Evolutionary conservation across 2,113 vertebrate genomes (phyloP).

Genomic region (Takifugu flavidus): DNA sequence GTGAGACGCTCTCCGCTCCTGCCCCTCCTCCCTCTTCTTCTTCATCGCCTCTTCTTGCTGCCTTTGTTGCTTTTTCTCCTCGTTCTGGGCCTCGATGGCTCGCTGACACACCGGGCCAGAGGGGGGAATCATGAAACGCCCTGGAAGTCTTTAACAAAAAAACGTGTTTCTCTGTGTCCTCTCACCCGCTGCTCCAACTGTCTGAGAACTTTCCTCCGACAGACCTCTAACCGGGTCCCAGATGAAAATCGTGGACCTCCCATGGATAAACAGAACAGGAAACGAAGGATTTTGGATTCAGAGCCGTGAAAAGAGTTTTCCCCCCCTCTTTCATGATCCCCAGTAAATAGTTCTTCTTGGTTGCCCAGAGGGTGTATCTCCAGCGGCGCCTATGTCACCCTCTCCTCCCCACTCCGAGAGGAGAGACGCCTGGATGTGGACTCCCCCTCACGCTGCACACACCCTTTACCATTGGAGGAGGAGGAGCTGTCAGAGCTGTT

Average conservation of each 20-base stretch:
- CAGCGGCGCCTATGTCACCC: conserved; percentile 65
- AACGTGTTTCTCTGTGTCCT: neutral
- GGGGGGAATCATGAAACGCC: neutral
- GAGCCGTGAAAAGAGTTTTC: too few relatives aligned
- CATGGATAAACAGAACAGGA: conserved; percentile 70
- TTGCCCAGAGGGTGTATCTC: conserved; percentile 53
- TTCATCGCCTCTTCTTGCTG: conserved; percentile 78
- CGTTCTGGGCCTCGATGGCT: conserved; percentile 87
- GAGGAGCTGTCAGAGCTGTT: neutral
- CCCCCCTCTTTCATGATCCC: too few relatives aligned
- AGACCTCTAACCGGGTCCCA: conserved; percentile 91
- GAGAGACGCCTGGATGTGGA: conserved; percentile 69
- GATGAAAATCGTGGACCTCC: conserved; percentile 92
- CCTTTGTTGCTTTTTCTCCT: conserved; percentile 80
- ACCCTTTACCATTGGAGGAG: conserved; percentile 7
- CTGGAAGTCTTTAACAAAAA: neutral
- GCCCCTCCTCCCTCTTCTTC: conserved; percentile 79
- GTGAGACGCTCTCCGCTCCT: conserved; percentile 76
- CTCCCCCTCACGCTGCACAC: conserved; percentile 60
- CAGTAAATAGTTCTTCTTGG: conserved; percentile 77
- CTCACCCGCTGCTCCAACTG: conserved; percentile 90
- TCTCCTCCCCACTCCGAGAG: conserved; percentile 71
- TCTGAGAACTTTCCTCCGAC: conserved; percentile 81
- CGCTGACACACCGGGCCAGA: conserved; percentile 63
- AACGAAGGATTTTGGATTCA: neutral